Evolutionary conservation across 2,797 vertebrate genomes (phyloP).

Genomic region (Anguilla obscura): DNA sequence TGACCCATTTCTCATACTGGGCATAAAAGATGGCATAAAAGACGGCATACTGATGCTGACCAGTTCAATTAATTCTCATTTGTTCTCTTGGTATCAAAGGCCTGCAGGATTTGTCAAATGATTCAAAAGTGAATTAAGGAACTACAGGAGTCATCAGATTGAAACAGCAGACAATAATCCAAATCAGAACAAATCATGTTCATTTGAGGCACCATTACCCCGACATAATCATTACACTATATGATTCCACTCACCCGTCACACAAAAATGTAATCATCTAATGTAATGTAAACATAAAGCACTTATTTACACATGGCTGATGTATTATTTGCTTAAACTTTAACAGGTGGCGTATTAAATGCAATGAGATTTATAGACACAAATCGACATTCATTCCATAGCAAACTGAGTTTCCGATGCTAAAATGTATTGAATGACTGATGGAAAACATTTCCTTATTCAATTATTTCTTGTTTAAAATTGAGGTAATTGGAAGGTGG

Average conservation of each 20-base stretch:
- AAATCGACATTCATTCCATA: not conserved
- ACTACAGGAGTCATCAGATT: not conserved
- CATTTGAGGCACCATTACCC: slow-evolving; percentile 8
- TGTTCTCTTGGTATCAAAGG: slow-evolving; percentile 1
- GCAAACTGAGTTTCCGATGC: not conserved
- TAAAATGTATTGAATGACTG: not conserved
- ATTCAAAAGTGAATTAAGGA: slow-evolving; percentile 7
- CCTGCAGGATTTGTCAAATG: not conserved
- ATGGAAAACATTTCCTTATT: not conserved
- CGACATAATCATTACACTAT: not conserved
- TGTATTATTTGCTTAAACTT: not conserved
- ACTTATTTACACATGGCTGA: not conserved
- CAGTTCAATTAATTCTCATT: not conserved
- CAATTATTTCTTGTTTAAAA: not conserved
- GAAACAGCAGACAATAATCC: not conserved
- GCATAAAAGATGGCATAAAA: too few species aligned
- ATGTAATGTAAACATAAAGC: not conserved
- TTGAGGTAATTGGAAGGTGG: not conserved
- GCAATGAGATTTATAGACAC: not conserved
- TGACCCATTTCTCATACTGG: not conserved
- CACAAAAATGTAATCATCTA: not conserved
- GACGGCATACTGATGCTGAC: not conserved
- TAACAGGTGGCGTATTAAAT: not conserved
- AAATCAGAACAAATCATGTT: slow-evolving; percentile 8
- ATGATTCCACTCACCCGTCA: not conserved